phyloP scores from a whole-genome alignment of 2,113 vertebrate genomes.

The Sarotherodon lohbergeri region DNA sequence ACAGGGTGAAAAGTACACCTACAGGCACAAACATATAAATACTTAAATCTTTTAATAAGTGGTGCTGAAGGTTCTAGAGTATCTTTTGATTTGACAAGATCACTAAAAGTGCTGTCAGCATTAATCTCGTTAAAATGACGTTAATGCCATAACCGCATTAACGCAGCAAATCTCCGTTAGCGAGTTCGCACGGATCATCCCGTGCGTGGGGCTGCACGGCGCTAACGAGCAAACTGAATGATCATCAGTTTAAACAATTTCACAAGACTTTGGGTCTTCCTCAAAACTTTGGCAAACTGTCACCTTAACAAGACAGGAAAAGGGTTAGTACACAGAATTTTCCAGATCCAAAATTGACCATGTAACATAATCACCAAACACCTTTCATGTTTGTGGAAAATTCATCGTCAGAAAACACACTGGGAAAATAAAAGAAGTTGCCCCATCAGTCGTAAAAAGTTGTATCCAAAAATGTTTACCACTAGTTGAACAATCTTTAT shows the following conservation, averaged over 20 bases:
- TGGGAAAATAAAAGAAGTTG: background rate
- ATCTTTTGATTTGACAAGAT: background rate
- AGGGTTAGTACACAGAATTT: accelerated
- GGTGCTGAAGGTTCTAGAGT: background rate
- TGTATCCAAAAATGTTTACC: background rate
- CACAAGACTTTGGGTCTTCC: background rate
- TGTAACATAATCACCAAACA: accelerated
- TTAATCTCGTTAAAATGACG: accelerated
- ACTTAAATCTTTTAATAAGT: background rate
- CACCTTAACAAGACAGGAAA: background rate
- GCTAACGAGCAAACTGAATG: accelerated
- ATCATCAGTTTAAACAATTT: background rate
- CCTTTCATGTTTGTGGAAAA: accelerated
- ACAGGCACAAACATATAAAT: background rate
- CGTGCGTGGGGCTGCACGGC: background rate
- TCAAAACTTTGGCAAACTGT: background rate
- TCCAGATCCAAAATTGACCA: background rate
- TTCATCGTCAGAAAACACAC: accelerated
- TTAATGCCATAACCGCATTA: background rate
- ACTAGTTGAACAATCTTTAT: background rate
- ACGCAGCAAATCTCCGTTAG: background rate
- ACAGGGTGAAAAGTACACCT: background rate
- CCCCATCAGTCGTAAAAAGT: background rate
- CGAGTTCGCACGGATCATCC: background rate
- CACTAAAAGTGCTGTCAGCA: accelerated